phyloP scores from a whole-genome alignment of 2,888 invertebrate genomes.

The Mechanitis messenoides region DNA sequence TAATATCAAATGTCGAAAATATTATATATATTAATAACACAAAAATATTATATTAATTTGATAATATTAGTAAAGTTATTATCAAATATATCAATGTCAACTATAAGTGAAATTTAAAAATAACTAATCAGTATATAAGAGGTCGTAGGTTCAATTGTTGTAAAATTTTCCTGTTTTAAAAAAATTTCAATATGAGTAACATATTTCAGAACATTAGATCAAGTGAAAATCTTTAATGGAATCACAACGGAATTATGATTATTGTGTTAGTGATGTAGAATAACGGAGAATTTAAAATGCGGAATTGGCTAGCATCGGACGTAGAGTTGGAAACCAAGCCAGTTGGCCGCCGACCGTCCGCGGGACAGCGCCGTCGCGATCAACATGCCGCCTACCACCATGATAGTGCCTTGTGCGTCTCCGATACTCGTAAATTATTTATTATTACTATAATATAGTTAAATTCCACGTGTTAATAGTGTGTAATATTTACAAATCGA shows the following conservation, averaged over 20 bases:
- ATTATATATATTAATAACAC: too few species aligned
- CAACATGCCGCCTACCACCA: conserved; percentile 72
- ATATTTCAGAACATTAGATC: too few species aligned
- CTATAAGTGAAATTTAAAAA: too few species aligned
- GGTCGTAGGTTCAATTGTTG: too few species aligned
- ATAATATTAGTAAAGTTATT: too few species aligned
- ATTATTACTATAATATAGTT: conserved; percentile 9
- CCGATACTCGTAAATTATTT: conserved; percentile 37
- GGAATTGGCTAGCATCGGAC: conserved; percentile 68
- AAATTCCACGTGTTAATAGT: too few species aligned
- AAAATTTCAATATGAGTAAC: too few species aligned
- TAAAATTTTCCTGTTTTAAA: too few species aligned
- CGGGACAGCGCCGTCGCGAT: conserved; percentile 58
- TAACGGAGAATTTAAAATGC: conserved; percentile 72
- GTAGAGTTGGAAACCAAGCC: conserved; percentile 54
- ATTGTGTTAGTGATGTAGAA: conserved; percentile 46
- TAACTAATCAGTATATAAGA: too few species aligned
- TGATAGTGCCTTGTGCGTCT: conserved; percentile 74
- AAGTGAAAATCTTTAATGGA: conserved; percentile 17
- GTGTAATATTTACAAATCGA: conserved; percentile 12
- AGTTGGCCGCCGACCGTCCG: conserved; percentile 70
- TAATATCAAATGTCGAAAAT: too few species aligned
- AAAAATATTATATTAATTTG: too few species aligned
- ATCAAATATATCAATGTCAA: too few species aligned
- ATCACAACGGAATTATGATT: conserved; percentile 37